Conservation (phyloP, 2,888 invertebrate genomes). For the Caenorhabditis virilis region DNA sequence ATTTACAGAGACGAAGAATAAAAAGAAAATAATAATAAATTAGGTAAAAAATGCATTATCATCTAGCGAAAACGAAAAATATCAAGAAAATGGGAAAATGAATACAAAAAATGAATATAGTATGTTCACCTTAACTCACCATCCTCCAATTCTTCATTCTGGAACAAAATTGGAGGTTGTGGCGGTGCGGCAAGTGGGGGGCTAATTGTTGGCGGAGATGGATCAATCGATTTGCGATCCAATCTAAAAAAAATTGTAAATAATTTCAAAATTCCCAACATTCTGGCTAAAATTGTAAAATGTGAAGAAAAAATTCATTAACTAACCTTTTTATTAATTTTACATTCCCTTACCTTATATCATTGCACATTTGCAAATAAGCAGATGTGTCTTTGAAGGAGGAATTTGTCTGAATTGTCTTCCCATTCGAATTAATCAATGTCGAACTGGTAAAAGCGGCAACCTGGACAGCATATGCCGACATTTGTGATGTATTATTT, state of each 20-base stretch:
- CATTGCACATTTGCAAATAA: too few relatives aligned
- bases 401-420: too few relatives aligned
- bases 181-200: slow-evolving; percentile 7
- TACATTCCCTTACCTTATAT: too few relatives aligned
- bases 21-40: background rate
- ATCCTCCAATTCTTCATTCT: slow-evolving; percentile 20
- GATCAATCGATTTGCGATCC: background rate
- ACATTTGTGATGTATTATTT: background rate
- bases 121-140: slow-evolving; percentile 23
- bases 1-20: background rate
- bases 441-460: slow-evolving; percentile 9
- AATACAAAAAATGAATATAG: slow-evolving; percentile 6
- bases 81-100: background rate
- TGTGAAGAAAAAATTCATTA: too few relatives aligned
- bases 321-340: too few relatives aligned
- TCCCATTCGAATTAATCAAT: too few relatives aligned
- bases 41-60: background rate
- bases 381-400: too few relatives aligned
- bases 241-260: too few relatives aligned
- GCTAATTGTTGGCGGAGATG: background rate
- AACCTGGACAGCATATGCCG: slow-evolving; percentile 8
- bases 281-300: too few relatives aligned
- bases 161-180: slow-evolving; percentile 8
- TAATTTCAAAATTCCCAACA: too few relatives aligned
- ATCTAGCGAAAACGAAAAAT: background rate